Conservation (phyloP, 2,888 invertebrate species). For the Dicyrtoma fusca region DNA sequence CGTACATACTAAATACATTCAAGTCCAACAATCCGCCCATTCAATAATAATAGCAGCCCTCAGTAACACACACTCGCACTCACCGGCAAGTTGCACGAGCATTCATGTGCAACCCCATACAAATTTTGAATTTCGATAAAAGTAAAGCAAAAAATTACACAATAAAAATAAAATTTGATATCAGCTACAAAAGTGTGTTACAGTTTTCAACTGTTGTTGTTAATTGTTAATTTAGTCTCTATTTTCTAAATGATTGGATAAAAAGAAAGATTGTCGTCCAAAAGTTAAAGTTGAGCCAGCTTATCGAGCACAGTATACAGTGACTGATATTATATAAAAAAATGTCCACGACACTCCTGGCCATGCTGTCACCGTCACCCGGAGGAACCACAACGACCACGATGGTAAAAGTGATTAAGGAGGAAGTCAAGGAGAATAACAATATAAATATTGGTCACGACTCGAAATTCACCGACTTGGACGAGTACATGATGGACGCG, state of each 20-base stretch:
- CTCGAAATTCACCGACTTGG: conserved; percentile 28
- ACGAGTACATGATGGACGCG: conserved; percentile 36
- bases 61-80: background rate
- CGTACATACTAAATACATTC: background rate
- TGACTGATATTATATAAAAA: background rate
- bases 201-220: no score
- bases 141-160: no score
- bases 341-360: conserved; percentile 25
- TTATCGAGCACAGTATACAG: background rate
- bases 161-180: no score
- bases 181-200: no score
- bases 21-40: background rate
- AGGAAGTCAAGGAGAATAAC: conserved; percentile 18
- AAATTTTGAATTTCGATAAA: no score
- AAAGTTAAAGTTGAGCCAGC: no score
- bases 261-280: no score
- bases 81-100: no score
- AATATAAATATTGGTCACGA: background rate
- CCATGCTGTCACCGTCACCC: conserved; percentile 29
- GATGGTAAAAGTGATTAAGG: conserved; percentile 10
- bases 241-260: no score
- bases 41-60: background rate
- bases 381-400: background rate
- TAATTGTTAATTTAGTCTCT: no score
- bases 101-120: no score